phyloP scores from a whole-genome alignment of 2,888 invertebrate species.

The Agapetus fuscipes region DNA sequence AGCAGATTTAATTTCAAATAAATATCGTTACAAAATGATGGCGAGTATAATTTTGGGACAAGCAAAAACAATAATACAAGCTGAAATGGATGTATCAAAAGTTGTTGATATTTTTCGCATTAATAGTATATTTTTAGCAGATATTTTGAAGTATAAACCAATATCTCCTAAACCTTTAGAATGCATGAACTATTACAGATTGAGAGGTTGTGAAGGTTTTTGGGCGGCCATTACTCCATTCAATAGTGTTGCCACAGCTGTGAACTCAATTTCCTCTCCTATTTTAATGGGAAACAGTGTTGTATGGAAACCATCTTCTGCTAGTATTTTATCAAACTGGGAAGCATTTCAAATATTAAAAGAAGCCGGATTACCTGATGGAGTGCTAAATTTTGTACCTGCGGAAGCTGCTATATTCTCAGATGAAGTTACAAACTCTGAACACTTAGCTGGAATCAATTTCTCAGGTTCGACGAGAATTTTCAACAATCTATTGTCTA shows the following conservation, averaged over 20 bases:
- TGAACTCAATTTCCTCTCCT: constrained; percentile 86
- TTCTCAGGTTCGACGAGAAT: constrained; percentile 97
- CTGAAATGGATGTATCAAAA: constrained; percentile 96
- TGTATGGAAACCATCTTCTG: constrained; percentile 98
- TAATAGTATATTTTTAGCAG: constrained; percentile 72
- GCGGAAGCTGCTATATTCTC: constrained; percentile 94
- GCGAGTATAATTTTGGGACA: constrained; percentile 97
- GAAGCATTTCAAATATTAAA: constrained; percentile 83
- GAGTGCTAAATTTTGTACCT: constrained; percentile 95
- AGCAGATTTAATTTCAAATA: constrained; percentile 79
- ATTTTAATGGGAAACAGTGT: constrained; percentile 91
- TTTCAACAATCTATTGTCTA: constrained; percentile 85
- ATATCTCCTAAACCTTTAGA: constrained; percentile 67
- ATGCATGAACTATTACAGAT: constrained; percentile 74
- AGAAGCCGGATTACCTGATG: constrained; percentile 93
- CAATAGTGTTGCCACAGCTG: constrained; percentile 99
- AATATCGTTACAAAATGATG: constrained; percentile 81
- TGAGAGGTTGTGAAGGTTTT: constrained; percentile 93
- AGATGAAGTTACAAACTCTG: constrained; percentile 73
- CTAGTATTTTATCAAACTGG: constrained; percentile 93
- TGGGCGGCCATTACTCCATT: constrained; percentile 98
- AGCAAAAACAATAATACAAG: constrained; percentile 87
- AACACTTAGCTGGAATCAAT: constrained; percentile 85
- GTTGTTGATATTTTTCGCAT: constrained; percentile 91
- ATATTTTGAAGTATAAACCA: constrained; percentile 81